phyloP scores from a whole-genome alignment of 2,113 vertebrate genomes.

The Gadus macrocephalus region DNA sequence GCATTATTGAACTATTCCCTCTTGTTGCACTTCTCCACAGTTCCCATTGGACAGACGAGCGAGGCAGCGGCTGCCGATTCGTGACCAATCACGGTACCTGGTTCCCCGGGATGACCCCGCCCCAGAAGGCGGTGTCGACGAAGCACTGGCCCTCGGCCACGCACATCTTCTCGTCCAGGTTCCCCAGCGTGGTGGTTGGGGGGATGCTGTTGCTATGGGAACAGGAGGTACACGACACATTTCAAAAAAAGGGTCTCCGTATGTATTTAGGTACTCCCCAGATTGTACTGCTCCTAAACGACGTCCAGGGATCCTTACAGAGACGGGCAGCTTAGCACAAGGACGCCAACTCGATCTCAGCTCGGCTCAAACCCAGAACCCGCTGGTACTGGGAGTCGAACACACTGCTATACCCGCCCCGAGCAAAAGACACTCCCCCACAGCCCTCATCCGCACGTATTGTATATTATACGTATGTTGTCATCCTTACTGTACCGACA shows the following conservation, averaged over 20 bases:
- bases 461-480: too few species aligned
- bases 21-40: too few species aligned
- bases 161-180: slow-evolving; percentile 66
- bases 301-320: too few species aligned
- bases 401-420: background rate
- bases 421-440: too few species aligned
- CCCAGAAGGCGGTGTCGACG: slow-evolving; percentile 82
- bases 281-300: background rate
- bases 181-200: slow-evolving; percentile 73
- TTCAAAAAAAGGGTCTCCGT: background rate
- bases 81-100: slow-evolving; percentile 56
- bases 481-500: too few species aligned
- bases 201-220: slow-evolving; percentile 73
- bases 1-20: background rate
- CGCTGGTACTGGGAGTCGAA: background rate
- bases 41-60: too few species aligned
- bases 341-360: too few species aligned
- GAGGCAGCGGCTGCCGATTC: too few species aligned
- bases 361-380: too few species aligned
- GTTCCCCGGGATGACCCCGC: slow-evolving; percentile 78
- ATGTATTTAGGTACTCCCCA: background rate
- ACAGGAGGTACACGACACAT: background rate
- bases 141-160: slow-evolving; percentile 72
- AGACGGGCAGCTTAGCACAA: too few species aligned
- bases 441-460: too few species aligned